A percentile compares a stretch with the other conserved stretches of the same genome.
Conservation (phyloP, 1,140 invertebrate genomes). For the Brachionus asplanchnoidis region DNA sequence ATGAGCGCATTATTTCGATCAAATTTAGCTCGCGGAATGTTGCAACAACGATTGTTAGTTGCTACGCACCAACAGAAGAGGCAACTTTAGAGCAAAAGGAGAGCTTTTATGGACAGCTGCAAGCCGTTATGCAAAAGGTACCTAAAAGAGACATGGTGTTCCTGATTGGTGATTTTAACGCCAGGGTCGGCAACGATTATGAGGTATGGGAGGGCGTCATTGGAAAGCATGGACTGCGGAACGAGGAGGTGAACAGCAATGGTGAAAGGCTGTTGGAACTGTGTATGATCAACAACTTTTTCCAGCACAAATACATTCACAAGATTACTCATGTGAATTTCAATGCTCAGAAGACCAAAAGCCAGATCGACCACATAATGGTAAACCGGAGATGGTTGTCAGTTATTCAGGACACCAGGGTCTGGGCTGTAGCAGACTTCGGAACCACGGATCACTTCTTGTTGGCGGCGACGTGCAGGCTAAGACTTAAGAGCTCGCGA, state of each 20-base stretch:
- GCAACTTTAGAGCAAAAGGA: neutral
- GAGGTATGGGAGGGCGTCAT: neutral
- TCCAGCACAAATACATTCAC: neutral
- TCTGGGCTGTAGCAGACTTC: slow-evolving; percentile 43
- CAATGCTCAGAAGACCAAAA: neutral
- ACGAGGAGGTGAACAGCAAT: neutral
- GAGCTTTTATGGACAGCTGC: neutral
- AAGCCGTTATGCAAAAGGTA: neutral
- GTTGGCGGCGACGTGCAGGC: slow-evolving; percentile 15
- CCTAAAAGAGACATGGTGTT: neutral
- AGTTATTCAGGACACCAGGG: slow-evolving; percentile 44
- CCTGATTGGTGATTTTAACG: neutral
- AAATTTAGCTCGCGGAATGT: neutral
- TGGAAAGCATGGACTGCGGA: neutral
- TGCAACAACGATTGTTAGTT: neutral
- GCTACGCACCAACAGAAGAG: neutral
- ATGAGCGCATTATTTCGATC: neutral
- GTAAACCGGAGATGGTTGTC: slow-evolving; percentile 29
- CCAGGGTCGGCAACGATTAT: neutral
- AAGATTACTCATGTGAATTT: neutral
- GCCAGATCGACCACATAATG: neutral
- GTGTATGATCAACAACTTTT: neutral
- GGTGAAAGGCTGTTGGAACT: neutral
- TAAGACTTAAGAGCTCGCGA: neutral
- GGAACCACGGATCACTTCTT: slow-evolving; percentile 43